Evolutionary conservation across 1,140 invertebrate genomes (phyloP), one percentile per base, ranked within the genome.

Genomic region (Bacillus rossius): DNA sequence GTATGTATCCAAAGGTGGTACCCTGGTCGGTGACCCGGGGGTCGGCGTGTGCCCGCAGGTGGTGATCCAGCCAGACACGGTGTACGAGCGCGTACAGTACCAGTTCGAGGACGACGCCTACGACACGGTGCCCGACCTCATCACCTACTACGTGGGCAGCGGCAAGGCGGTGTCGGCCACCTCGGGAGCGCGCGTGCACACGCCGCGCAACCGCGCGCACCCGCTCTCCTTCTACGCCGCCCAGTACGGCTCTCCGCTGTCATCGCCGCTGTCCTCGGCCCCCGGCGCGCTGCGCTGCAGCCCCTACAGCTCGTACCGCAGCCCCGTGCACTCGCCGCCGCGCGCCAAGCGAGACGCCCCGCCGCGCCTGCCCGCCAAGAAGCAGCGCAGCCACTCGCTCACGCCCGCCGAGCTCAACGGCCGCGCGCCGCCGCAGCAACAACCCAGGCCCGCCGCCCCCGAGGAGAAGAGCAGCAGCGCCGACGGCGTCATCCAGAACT

Each of bases 41-140:
- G n/a, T n/a, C n/a, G n/a, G n/a, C n/a, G n/a, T n/a, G n/a, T n/a
- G n/a, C n/a, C n/a, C 72, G 4, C 67, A 94, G 88, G 84, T 94
- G 42, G 83, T 94, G 0, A 80, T 93, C 7, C 89, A 91, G 67
- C 88, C 86, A 0, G 91, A 92, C 66, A 95, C 92, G 1, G 91
- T 95, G 1, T 94, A 95, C 70, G 91, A 96, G 72, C 79, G 88
- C 62, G 85, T 94, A 7, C 91, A 94, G 66, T 97, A 91, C 74
- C 90, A 93, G 68, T 94, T 98, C 69, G 95, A 98, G 76, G 92
- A 94, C 64, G 93, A 96, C 67, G 85, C 88, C 0, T 97, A 94
- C 67, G 90, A 93, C 67, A 94, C 92, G 1, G 91, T 98, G 10
- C 89, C 93, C 0, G 92, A 96, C 73, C 79, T 98, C 23, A 93